Base-by-base conservation (phyloP, 1,140 invertebrate species). In the Dendroctonus valens region DNA sequence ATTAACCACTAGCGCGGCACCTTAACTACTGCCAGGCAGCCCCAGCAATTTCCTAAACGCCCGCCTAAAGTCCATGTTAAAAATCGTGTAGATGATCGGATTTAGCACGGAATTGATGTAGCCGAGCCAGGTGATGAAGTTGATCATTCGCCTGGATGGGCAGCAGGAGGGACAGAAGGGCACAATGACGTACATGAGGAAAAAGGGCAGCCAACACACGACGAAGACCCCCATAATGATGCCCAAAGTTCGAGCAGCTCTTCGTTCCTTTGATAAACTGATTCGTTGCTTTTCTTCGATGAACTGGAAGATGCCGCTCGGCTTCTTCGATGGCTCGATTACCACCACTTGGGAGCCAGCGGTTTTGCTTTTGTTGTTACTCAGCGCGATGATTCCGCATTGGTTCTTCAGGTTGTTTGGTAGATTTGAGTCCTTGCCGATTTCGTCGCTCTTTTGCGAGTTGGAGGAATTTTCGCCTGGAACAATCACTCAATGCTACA, bases 101-200 rank as follows among this genome's bases (percentile, higher is more conserved):
- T 98, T 98, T 8, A 98, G 83, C n/a, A 92, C 92, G 26, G 94
- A 97, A 80, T 99, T 99, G 64, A 97, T 88, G 78, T 99, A 99
- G 26, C 97, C 97, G 44, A 99, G 85, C 97, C 97, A 99, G 39
- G 93, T 95, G 71, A 95, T 93, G 74, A 95, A 92, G 77, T 94
- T 93, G 48, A 91, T 88, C 59, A 94, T 81, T 73, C 88, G 87
- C 44, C 87, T 85, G 6, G 90, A 91, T 9, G 91, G 89, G 75
- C 90, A 90, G 75, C 91, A 93, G 50, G 81, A 82, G 2, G 84
- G 79, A 77, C 93, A 96, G 75, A 94, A 95, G 0, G 93, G 92
- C 59, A 92, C 82, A 59, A 95, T 93, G 42, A 98, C 89, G 79
- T 98, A 98, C 84, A 96, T 91, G 7, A 97, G 86, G 76, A 98